These are phyloP conservation scores for Abramis brama DNA, from an alignment of 2,113 vertebrate genomes.

Conservation along the genomic window DNA sequence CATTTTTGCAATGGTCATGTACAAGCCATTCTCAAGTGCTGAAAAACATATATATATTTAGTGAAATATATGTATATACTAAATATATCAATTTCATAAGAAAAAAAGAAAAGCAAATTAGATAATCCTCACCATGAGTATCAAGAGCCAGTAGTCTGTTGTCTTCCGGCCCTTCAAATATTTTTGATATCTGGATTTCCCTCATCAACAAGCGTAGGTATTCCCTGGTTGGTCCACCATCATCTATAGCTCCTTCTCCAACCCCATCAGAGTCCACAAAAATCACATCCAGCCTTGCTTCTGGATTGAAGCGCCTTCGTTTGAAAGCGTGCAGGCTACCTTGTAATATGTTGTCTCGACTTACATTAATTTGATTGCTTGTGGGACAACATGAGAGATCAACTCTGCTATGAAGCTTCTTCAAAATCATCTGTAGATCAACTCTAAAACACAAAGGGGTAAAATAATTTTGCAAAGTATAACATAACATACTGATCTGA, in stretches of 20 bases:
- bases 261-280: constrained; percentile 25
- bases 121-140: constrained; percentile 4
- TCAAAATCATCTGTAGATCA: constrained; percentile 33
- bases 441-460: constrained; percentile 12
- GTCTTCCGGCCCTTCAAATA: constrained; percentile 22
- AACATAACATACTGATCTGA: not conserved
- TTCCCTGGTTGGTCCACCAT: constrained; percentile 34
- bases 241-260: constrained; percentile 35
- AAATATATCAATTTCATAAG: too few species aligned
- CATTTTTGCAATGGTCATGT: constrained; percentile 14
- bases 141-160: constrained; percentile 17
- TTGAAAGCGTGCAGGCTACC: constrained; percentile 8
- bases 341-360: constrained; percentile 6
- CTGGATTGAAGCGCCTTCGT: constrained; percentile 16
- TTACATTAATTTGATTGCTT: constrained; percentile 34
- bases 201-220: constrained; percentile 27
- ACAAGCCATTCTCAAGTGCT: not conserved
- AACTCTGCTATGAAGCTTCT: constrained; percentile 22
- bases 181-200: constrained; percentile 9
- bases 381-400: not conserved
- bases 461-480: not conserved
- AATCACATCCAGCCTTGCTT: constrained; percentile 22
- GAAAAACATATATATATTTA: too few species aligned
- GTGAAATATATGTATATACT: too few species aligned
- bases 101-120: too few species aligned